Conservation (phyloP, 2,113 vertebrate genomes). For the Zosterops borbonicus region DNA sequence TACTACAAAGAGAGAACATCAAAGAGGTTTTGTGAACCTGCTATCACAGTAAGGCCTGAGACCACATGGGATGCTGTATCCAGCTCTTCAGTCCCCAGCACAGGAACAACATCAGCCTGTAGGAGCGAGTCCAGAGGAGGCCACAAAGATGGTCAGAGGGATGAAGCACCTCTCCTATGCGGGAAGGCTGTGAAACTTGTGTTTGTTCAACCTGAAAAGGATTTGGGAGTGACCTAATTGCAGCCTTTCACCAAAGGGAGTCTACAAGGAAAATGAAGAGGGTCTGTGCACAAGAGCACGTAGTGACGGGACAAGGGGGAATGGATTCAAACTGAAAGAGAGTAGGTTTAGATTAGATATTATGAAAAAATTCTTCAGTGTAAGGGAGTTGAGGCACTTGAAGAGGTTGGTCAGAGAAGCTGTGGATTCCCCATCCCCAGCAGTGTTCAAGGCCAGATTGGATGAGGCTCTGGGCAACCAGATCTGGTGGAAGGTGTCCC, state of each 20-base stretch:
- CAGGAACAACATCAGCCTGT: neutral
- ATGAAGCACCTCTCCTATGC: neutral
- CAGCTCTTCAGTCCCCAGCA: neutral
- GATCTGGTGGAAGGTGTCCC: neutral
- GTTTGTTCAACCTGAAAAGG: neutral
- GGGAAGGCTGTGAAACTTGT: neutral
- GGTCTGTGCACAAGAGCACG: neutral
- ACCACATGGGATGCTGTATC: neutral
- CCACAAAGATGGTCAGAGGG: neutral
- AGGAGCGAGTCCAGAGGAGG: neutral
- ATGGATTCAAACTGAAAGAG: neutral
- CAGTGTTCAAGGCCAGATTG: neutral
- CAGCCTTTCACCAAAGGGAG: neutral
- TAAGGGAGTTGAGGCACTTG: neutral
- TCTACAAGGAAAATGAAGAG: neutral
- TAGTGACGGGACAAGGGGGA: neutral
- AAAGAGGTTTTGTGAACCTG: neutral
- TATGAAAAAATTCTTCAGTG: neutral
- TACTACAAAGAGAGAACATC: neutral
- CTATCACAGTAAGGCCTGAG: neutral
- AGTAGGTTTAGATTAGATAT: neutral
- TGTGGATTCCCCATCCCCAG: neutral
- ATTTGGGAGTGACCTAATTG: neutral
- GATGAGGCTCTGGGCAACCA: neutral
- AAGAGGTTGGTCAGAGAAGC: neutral